phyloP scores from a whole-genome alignment of 2,113 vertebrate species.

The Pagrus major region DNA sequence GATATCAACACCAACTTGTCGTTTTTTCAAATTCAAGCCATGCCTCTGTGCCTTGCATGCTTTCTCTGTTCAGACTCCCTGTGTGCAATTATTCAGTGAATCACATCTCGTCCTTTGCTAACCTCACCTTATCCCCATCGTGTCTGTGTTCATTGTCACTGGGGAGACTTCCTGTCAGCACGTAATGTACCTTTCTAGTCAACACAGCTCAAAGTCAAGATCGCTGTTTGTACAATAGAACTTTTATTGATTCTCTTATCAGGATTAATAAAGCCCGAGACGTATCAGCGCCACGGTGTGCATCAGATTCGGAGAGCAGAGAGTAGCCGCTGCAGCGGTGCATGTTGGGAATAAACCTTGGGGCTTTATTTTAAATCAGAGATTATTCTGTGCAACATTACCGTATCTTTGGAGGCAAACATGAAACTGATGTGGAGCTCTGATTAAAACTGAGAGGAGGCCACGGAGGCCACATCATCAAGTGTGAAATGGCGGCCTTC shows the following conservation, averaged over 20 bases:
- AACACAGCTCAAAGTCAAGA: slow-evolving; percentile 20
- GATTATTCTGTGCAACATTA: slow-evolving; percentile 4
- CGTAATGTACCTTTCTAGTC: slow-evolving; percentile 27
- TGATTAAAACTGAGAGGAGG: slow-evolving; percentile 16
- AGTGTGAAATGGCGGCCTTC: background rate
- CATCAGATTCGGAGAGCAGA: slow-evolving; percentile 25
- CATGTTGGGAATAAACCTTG: slow-evolving; percentile 14
- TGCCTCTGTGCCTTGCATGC: background rate
- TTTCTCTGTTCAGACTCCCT: background rate
- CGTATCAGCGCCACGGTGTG: slow-evolving; percentile 2
- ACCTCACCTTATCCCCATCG: background rate
- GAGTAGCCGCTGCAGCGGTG: background rate
- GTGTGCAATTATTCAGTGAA: slow-evolving; percentile 31
- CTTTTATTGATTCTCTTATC: slow-evolving; percentile 74
- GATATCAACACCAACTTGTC: slow-evolving; percentile 14
- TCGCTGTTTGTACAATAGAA: slow-evolving; percentile 25
- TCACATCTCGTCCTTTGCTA: background rate
- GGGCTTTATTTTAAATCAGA: slow-evolving; percentile 42
- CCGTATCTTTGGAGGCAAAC: background rate
- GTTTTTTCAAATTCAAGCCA: slow-evolving; percentile 14
- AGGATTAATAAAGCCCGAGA: slow-evolving; percentile 68
- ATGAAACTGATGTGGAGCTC: background rate
- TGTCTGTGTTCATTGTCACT: slow-evolving; percentile 3
- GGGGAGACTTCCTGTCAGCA: slow-evolving; percentile 23
- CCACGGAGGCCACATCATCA: too few relatives aligned